These are phyloP conservation scores for Stegana nigrithorax DNA, from an alignment of 2,888 invertebrate species.

Conservation along the genomic window DNA sequence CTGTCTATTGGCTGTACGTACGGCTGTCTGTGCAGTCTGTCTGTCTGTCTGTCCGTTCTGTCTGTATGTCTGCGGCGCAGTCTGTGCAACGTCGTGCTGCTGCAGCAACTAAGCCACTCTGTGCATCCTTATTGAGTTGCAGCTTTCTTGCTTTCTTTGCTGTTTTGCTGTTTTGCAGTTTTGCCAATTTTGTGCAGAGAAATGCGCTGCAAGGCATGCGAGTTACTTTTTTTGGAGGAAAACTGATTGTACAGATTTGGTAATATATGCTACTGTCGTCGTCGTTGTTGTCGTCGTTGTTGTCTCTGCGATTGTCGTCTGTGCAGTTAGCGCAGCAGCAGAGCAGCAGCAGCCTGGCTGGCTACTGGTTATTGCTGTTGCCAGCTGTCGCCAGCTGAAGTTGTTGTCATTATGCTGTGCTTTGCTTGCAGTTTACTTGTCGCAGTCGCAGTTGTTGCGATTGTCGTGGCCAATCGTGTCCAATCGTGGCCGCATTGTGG, in stretches of 20 bases:
- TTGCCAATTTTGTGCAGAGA: background rate
- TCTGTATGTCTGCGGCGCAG: background rate
- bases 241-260: constrained; percentile 18
- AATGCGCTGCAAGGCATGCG: background rate
- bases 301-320: no score
- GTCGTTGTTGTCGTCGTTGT: background rate
- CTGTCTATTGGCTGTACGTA: no score
- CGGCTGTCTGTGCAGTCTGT: background rate
- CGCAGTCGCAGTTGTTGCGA: background rate
- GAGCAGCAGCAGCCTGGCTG: constrained; percentile 13
- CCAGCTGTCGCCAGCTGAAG: constrained; percentile 47
- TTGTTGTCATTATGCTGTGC: no score
- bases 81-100: no score
- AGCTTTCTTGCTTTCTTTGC: background rate
- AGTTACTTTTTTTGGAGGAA: constrained; percentile 5
- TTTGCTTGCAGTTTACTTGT: constrained; percentile 39
- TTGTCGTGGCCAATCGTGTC: background rate
- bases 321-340: background rate
- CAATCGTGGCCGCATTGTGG: constrained; percentile 9
- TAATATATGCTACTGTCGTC: constrained; percentile 9
- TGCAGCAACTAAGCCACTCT: no score
- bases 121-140: constrained; percentile 6
- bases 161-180: background rate
- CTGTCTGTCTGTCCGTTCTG: background rate
- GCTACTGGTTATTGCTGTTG: constrained; percentile 21